Base-by-base conservation (phyloP, 1,140 invertebrate genomes). In the Drosophila leontia region DNA sequence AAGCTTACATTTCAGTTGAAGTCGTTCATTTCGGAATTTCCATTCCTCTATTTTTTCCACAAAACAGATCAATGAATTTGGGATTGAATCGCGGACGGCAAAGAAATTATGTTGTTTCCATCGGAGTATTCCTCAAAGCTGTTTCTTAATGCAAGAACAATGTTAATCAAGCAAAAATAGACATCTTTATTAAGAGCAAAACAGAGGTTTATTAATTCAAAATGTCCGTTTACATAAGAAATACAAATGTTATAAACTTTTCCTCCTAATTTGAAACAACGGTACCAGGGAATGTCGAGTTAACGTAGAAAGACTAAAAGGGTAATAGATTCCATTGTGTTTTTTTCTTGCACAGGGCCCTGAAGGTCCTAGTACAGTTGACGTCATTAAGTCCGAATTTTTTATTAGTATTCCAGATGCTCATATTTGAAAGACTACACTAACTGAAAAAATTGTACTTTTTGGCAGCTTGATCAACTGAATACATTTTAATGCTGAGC, bases 311-410 rank as follows among this genome's bases (percentile, higher is more conserved):
- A 11, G 17, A 17, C 6, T 51, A 12, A 11, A 29, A 51, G n/a
- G 29, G 50, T 32, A 17, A 29, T 0, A 29, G 29, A 3, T 34
- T 29, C n/a, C 8, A 51, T 34, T 51, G 50, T 17, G 29, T 6
- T 11, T 17, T 51, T 34, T 34, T 29, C 50, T 51, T 29, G 29
- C 50, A 51, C n/a, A 51, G 17, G n/a, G 50, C 50, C 7, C 29
- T 34, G 3, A 51, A 34, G 50, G 34, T 34, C 0, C 3, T n/a
- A 29, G 34, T 51, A n/a, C 50, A 51, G 9, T 51, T 51, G n/a
- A 34, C 17, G 29, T 51, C 50, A 29, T 51, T 51, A 3, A 51
- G 29, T 19, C 50, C 29, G 11, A 19, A 51, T 19, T 13, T 51
- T 51, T 29, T 29, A 0, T 51, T 34, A 0, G 7, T 0, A 19